Base-by-base conservation (phyloP, 2,113 vertebrate genomes). In the Thamnaconus septentrionalis region DNA sequence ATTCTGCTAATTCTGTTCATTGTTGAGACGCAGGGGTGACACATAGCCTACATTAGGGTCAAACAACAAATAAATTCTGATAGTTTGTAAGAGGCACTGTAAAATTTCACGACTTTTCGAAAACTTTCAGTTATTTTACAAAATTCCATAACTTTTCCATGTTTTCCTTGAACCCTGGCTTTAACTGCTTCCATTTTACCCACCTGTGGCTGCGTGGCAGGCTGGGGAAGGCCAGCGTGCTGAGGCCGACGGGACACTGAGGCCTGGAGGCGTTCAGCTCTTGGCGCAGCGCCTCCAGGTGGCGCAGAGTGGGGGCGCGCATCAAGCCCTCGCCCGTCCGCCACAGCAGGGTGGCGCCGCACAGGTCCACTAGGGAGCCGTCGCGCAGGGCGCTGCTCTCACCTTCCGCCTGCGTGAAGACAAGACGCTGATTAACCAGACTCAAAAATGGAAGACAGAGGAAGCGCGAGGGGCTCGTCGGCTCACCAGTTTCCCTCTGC, bases 141-240 rank as follows among this genome's bases (percentile, higher is more conserved):
- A 31, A 31, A 31, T 31, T 31, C 18, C 18, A 31, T 31, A 31
- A 31, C 18, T 31, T 31, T 31, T 31, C 18, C 18, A 31, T 31
- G 18, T 31, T 31, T 31, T 31, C 18, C 18, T 31, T 31, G 18
- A 31, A 31, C 18, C 18, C 18, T 31, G 18, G 18, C 18, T 31
- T 31, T 31, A 46, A 6, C 45, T 46, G 45, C 8, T 6, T 6
- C 11, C 47, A 4, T 10, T 50, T 31, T 31, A 31, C 74, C 43
- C 11, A 90, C 89, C 89, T 97, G 72, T 98, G 96, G 54, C 97
- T 97, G 72, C 94, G 91, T 46, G 91, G 94, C 79, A 98, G 92
- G 88, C 96, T 98, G 88, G 97, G 97, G 84, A 99, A 98, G 9
- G 95, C 97, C 82, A 99, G 70, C 2, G 97, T 98, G 90, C 96